Percentiles rank a stretch among this genome's conserved stretches.
phyloP scores from a whole-genome alignment of 2,797 vertebrate species.

The Poliocrania exsul region DNA sequence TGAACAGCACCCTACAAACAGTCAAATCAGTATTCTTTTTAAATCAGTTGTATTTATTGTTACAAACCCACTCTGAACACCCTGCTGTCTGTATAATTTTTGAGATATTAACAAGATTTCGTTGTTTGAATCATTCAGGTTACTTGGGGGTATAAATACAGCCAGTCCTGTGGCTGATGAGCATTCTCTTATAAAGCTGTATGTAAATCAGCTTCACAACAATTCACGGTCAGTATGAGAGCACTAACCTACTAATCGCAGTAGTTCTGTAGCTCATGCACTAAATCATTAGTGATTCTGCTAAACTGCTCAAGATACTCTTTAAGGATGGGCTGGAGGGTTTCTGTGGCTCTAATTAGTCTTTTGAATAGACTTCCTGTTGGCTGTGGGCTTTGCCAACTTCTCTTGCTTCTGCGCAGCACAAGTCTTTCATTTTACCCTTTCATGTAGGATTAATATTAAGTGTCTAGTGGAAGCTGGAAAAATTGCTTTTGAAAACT shows the following conservation, averaged over 20 bases:
- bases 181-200: slow-evolving; percentile 81
- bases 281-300: slow-evolving; percentile 47
- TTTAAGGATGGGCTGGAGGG: not conserved
- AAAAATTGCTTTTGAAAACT: not conserved
- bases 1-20: not conserved
- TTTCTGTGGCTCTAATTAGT: slow-evolving; percentile 51
- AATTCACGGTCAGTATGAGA: slow-evolving; percentile 77
- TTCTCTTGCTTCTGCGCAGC: slow-evolving; percentile 34
- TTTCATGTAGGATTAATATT: not conserved
- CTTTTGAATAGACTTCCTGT: slow-evolving; percentile 45
- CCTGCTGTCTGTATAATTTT: slow-evolving; percentile 23
- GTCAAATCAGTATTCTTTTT: slow-evolving; percentile 17
- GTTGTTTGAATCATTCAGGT: slow-evolving; percentile 79
- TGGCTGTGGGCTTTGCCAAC: slow-evolving; percentile 21
- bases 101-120: slow-evolving; percentile 71
- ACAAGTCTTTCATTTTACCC: slow-evolving; percentile 1
- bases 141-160: slow-evolving; percentile 75
- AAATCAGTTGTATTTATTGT: slow-evolving; percentile 23
- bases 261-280: slow-evolving; percentile 51
- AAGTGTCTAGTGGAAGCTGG: not conserved
- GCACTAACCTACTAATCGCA: slow-evolving; percentile 64
- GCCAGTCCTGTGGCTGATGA: slow-evolving; percentile 78
- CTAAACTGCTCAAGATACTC: slow-evolving; percentile 51
- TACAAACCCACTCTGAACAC: slow-evolving; percentile 44
- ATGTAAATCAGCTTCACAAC: slow-evolving; percentile 78